Conservation (phyloP, 1,140 invertebrate genomes). For the Lamellibrachia luymesi region DNA sequence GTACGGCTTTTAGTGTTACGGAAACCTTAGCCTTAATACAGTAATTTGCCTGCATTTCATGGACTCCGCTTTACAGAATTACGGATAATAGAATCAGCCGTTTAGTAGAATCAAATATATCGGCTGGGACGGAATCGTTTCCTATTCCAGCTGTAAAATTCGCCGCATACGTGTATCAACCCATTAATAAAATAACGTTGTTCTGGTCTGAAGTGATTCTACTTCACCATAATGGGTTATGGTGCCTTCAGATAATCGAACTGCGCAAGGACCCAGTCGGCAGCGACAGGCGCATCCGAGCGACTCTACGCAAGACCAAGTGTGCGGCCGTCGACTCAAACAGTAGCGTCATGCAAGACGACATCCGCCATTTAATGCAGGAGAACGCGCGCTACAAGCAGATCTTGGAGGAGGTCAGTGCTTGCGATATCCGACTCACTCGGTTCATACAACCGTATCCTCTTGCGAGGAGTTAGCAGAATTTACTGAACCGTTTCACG, state of each 20-base stretch:
- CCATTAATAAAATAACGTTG: not conserved
- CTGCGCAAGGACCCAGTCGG: conserved; percentile 83
- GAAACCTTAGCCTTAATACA: too few species aligned
- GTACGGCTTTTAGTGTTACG: too few species aligned
- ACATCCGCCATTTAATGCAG: conserved; percentile 53
- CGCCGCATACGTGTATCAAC: not conserved
- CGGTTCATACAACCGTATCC: too few species aligned
- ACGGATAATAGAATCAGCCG: too few species aligned
- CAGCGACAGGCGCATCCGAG: conserved; percentile 70
- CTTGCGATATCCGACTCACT: too few species aligned
- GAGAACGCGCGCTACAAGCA: conserved; percentile 56
- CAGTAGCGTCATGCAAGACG: conserved; percentile 48
- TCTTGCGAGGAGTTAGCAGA: too few species aligned
- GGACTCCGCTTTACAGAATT: too few species aligned
- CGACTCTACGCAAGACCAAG: conserved; percentile 60
- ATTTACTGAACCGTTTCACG: too few species aligned
- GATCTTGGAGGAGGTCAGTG: conserved; percentile 49
- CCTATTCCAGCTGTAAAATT: too few species aligned
- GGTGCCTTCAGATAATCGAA: conserved; percentile 73
- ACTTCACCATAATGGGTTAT: not conserved
- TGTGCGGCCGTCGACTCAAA: conserved; percentile 43
- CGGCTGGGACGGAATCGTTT: too few species aligned
- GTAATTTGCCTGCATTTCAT: too few species aligned
- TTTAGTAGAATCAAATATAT: too few species aligned
- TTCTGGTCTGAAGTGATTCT: not conserved